Conservation (phyloP, 2,797 vertebrate genomes). For the Pseudomugil tenellus region DNA sequence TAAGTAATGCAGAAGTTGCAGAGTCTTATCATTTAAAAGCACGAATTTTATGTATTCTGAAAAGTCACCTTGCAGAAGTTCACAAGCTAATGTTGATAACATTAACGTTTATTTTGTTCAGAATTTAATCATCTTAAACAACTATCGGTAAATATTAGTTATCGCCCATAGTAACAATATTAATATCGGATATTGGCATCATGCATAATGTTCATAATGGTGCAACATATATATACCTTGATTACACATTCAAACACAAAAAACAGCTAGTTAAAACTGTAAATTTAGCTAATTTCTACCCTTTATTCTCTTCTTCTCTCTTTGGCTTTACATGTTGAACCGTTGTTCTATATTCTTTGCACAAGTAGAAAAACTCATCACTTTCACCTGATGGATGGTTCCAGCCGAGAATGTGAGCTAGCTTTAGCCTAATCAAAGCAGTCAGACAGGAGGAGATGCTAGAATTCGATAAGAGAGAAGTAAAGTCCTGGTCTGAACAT, state of each 20-base stretch:
- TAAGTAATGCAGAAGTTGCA: too few species aligned
- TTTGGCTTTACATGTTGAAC: neutral
- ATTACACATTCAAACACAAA: neutral
- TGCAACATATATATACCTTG: neutral
- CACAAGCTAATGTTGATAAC: too few species aligned
- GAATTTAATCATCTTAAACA: too few species aligned
- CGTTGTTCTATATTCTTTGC: neutral
- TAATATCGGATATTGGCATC: too few species aligned
- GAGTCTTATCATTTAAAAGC: too few species aligned
- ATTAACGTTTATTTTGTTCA: too few species aligned
- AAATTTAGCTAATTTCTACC: neutral
- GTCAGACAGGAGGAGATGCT: neutral
- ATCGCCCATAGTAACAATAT: too few species aligned
- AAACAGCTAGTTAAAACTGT: neutral
- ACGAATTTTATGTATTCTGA: too few species aligned
- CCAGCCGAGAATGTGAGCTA: neutral
- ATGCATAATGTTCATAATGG: too few species aligned
- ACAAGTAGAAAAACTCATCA: neutral
- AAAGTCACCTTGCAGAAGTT: too few species aligned
- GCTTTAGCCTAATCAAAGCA: neutral
- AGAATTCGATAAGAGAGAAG: neutral
- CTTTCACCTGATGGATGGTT: neutral
- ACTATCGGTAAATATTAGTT: too few species aligned
- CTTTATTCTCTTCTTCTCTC: neutral
- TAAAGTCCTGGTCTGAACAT: neutral